Percentiles rank a stretch among this genome's conserved stretches.
Evolutionary conservation across 1,140 invertebrate genomes (phyloP).

Genomic region (Brachionus sp.): DNA sequence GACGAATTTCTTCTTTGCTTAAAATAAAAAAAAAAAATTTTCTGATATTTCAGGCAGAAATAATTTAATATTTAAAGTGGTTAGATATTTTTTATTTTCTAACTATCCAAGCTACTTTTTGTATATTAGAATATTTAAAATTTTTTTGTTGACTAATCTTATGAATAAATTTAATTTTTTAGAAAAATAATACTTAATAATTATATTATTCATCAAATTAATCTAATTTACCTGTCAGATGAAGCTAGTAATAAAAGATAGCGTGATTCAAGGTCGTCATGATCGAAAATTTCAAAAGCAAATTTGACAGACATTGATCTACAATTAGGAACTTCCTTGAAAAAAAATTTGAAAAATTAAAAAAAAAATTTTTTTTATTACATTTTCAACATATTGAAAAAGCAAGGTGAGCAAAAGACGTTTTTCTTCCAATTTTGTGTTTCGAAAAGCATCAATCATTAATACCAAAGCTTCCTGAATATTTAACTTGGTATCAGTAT

Average conservation of each 20-base stretch:
- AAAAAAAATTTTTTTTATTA: not conserved
- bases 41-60: not conserved
- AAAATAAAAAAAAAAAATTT: conserved; percentile 49
- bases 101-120: too few relatives aligned
- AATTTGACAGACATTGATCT: conserved; percentile 77
- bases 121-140: too few relatives aligned
- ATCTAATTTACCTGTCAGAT: conserved; percentile 69
- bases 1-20: conserved; percentile 73
- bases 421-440: conserved; percentile 56
- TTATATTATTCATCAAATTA: too few relatives aligned
- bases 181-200: too few relatives aligned
- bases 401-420: conserved; percentile 49
- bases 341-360: not conserved
- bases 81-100: too few relatives aligned
- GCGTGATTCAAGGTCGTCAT: conserved; percentile 73
- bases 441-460: conserved; percentile 68
- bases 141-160: too few relatives aligned
- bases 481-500: conserved; percentile 65
- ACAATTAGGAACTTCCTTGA: conserved; percentile 36
- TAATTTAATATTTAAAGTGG: too few relatives aligned
- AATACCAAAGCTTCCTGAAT: conserved; percentile 70
- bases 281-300: conserved; percentile 73
- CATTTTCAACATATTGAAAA: conserved; percentile 35
- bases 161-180: too few relatives aligned
- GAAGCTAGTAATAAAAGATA: conserved; percentile 77